phyloP scores from a whole-genome alignment of 2,113 vertebrate species.

The Thryonomys swinderianus region DNA sequence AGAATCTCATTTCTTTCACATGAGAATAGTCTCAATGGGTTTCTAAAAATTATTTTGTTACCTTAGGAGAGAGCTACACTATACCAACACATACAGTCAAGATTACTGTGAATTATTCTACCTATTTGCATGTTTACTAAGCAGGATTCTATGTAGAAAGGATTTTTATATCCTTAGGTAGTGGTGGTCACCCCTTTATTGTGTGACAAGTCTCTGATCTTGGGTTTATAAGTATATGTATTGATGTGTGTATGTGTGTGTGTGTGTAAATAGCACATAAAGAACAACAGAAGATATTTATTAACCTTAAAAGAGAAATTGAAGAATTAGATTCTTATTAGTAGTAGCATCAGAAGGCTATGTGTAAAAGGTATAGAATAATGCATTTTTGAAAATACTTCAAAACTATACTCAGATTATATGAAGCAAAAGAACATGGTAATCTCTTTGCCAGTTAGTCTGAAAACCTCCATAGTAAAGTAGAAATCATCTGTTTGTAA shows the following conservation, averaged over 20 bases:
- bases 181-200: too few species aligned
- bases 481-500: neutral
- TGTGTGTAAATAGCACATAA: neutral
- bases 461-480: neutral
- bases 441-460: neutral
- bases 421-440: neutral
- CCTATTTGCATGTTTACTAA: neutral
- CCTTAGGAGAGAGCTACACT: neutral
- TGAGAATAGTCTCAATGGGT: neutral
- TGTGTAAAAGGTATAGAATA: neutral
- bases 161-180: too few species aligned
- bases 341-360: neutral
- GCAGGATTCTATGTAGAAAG: neutral
- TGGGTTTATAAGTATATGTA: neutral
- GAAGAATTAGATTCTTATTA: neutral
- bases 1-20: neutral
- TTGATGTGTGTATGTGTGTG: neutral
- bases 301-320: neutral
- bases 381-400: neutral
- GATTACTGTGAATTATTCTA: neutral
- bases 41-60: neutral
- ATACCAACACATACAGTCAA: neutral
- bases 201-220: neutral
- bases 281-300: neutral
- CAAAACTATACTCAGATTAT: neutral